These are phyloP conservation scores for Nannospalax galili DNA, from an alignment of 2,113 vertebrate genomes.

Conservation along the genomic window DNA sequence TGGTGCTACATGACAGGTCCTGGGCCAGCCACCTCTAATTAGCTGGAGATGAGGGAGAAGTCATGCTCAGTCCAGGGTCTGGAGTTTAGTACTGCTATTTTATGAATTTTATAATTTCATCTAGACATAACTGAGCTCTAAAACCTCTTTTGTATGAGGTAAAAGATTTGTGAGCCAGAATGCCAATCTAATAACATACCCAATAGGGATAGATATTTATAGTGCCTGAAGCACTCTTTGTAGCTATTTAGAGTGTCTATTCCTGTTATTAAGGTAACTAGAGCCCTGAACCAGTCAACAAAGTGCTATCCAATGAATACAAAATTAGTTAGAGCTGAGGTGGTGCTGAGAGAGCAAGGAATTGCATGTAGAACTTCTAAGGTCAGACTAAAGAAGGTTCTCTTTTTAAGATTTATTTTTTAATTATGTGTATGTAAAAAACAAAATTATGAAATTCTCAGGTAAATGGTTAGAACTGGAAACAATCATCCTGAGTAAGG, in stretches of 20 bases:
- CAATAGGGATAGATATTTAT: slow-evolving; percentile 65
- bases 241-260: slow-evolving; percentile 64
- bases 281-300: slow-evolving; percentile 60
- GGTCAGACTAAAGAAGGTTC: slow-evolving; percentile 21
- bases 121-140: slow-evolving; percentile 29
- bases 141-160: slow-evolving; percentile 50
- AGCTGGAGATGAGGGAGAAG: neutral
- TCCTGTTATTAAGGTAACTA: slow-evolving; percentile 67
- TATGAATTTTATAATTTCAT: slow-evolving; percentile 46
- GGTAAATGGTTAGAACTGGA: too few species aligned
- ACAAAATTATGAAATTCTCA: too few species aligned
- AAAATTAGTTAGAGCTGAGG: slow-evolving; percentile 62
- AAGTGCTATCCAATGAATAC: slow-evolving; percentile 30
- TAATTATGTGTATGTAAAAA: neutral
- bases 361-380: neutral
- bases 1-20: neutral
- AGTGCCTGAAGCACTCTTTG: slow-evolving; percentile 46
- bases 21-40: slow-evolving; percentile 44
- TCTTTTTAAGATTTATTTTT: neutral
- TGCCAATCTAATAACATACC: slow-evolving; percentile 59
- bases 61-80: neutral
- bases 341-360: slow-evolving; percentile 27
- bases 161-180: slow-evolving; percentile 42
- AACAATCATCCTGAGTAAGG: too few species aligned
- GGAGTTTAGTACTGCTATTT: slow-evolving; percentile 2